phyloP scores from a whole-genome alignment of 2,113 vertebrate genomes.

The Eretmochelys imbricata region DNA sequence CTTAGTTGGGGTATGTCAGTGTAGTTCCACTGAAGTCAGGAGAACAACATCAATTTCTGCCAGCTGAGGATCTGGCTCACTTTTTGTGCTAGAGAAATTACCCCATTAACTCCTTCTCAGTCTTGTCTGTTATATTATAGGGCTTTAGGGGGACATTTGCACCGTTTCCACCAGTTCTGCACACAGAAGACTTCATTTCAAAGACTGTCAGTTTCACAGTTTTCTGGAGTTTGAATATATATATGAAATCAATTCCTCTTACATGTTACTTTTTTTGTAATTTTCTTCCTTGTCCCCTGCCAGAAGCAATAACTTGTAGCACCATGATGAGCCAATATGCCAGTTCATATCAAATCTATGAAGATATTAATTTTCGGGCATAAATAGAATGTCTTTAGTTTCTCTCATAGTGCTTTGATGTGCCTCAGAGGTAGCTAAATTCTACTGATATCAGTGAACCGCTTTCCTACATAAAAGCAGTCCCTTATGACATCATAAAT shows the following conservation, averaged over 20 bases:
- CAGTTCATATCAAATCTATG: constrained; percentile 50
- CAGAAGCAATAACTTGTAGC: constrained; percentile 40
- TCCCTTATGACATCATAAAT: neutral
- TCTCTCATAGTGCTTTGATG: neutral
- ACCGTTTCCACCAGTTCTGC: neutral
- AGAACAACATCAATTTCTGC: fast-evolving
- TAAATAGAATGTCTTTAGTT: constrained; percentile 7
- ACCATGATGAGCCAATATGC: neutral
- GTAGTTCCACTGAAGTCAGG: neutral
- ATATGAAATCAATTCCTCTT: constrained; percentile 6
- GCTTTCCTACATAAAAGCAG: constrained; percentile 18
- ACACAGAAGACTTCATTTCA: neutral
- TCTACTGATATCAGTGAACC: fast-evolving
- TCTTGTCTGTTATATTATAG: neutral
- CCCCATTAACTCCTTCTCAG: neutral
- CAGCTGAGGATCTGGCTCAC: neutral
- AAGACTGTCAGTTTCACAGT: neutral
- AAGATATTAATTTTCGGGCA: constrained; percentile 33
- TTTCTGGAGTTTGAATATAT: neutral
- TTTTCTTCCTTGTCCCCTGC: constrained; percentile 1
- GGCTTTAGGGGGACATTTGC: neutral
- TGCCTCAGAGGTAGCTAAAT: neutral
- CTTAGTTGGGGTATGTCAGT: neutral
- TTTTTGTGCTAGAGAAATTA: neutral
- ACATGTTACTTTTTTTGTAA: neutral